Base-by-base conservation (phyloP, 2,113 vertebrate genomes). In the Crotalus viridis region DNA sequence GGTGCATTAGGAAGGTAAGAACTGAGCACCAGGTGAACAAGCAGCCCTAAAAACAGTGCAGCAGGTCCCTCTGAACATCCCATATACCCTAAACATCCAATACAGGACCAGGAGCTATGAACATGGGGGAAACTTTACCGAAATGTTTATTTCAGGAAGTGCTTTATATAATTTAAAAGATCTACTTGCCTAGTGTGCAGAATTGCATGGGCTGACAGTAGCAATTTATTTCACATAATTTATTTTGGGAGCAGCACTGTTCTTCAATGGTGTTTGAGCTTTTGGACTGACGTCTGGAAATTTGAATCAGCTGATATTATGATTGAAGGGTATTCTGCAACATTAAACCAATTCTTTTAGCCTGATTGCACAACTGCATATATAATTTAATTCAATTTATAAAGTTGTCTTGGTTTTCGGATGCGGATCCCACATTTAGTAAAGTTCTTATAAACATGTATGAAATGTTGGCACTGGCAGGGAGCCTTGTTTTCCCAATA, bases 121-220 rank as follows among this genome's bases (percentile, higher is more conserved):
- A 56, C 43, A 39, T 55, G 21, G 55, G 92, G 88, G 17, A 3
- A 81, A 61, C 88, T 89, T 5, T 95, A 0, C 1, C 52, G 69
- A 1, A 87, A 8, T 74, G 1, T 3, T 10, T 5, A 0, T 81
- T 93, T 91, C 33, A 28, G 24, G 74, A 54, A 1, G 0, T 91
- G 33, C 52, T 52, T 94, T 56, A 39, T 26, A 92, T 33, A 89
- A n/a, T 64, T 94, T 51, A 94, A 95, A 55, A 52, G 26, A 19
- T 74, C 39, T 2, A 10, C 26, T n/a, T 85, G 46, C 2, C 90
- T 85, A 88, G 89, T 55, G 1, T 56, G 39, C 1, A 55, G 91
- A 87, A 74, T 22, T 0, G 0, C 39, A 1, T 22, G 91, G 8
- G 12, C 21, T 57, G 57, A 87, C 19, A 64, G 0, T 8, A 94